Evolutionary conservation across 2,797 vertebrate species (phyloP).

Genomic region (Eulemur coronatus): DNA sequence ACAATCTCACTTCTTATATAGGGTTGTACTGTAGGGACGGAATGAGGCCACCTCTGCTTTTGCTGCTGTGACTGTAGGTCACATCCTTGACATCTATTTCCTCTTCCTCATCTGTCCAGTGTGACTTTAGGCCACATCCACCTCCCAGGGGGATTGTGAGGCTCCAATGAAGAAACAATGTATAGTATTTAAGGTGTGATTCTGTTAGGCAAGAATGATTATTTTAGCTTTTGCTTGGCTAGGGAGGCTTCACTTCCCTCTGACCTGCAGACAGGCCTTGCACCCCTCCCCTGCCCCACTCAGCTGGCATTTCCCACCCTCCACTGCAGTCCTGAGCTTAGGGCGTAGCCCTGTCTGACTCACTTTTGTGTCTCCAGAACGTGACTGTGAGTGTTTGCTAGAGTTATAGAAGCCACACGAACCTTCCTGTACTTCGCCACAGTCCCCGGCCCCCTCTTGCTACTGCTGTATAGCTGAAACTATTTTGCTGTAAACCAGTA

Average conservation of each 20-base stretch:
- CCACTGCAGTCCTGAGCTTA: background rate
- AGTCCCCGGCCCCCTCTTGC: background rate
- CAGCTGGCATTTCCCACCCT: background rate
- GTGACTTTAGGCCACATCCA: background rate
- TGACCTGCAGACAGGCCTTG: background rate
- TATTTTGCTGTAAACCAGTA: conserved; percentile 63
- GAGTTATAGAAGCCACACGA: rapidly evolving
- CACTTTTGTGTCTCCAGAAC: background rate
- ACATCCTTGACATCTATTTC: background rate
- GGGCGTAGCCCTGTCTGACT: background rate
- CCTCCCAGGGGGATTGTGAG: background rate
- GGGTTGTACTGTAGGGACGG: background rate
- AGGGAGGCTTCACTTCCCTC: background rate
- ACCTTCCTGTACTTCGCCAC: background rate
- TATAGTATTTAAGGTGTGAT: background rate
- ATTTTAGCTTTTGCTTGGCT: background rate
- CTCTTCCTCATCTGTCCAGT: background rate
- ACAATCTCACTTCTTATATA: too few relatives aligned
- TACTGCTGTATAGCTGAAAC: background rate
- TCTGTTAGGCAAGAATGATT: background rate
- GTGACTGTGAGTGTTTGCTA: background rate
- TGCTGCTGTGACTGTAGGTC: background rate
- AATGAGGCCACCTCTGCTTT: background rate
- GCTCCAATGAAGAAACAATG: background rate
- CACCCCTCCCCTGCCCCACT: rapidly evolving